phyloP scores from a whole-genome alignment of 2,113 vertebrate genomes.

The Rhinoderma darwinii region DNA sequence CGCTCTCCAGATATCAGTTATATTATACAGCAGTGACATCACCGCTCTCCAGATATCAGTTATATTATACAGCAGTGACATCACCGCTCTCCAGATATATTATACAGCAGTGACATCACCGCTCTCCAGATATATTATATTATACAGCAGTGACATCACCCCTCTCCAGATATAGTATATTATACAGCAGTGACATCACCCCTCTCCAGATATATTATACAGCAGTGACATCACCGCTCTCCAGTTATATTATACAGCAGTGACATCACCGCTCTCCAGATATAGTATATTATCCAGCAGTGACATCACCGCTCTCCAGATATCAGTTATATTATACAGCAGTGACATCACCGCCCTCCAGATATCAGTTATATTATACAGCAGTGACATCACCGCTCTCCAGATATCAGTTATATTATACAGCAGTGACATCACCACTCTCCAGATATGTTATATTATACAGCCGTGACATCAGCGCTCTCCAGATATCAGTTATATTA shows the following conservation, averaged over 20 bases:
- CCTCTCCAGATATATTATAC: neutral
- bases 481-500: neutral
- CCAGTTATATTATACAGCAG: neutral
- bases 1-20: neutral
- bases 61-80: too few relatives aligned
- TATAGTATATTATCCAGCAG: too few relatives aligned
- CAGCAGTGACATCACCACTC: neutral
- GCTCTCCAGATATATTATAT: neutral
- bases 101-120: neutral
- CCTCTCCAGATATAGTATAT: neutral
- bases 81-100: neutral
- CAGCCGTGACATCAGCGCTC: neutral
- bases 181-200: neutral
- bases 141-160: too few relatives aligned
- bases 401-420: too few relatives aligned
- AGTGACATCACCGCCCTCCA: neutral
- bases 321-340: conserved; percentile 2
- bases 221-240: neutral
- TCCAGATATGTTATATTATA: conserved; percentile 12
- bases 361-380: neutral
- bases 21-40: too few relatives aligned
- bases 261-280: too few relatives aligned
- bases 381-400: too few relatives aligned
- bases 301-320: neutral
- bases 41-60: neutral